Base-by-base conservation (phyloP, 30 jellyfish, hydroid and myxozoan genomes). In the Nemopilema nomurai region DNA sequence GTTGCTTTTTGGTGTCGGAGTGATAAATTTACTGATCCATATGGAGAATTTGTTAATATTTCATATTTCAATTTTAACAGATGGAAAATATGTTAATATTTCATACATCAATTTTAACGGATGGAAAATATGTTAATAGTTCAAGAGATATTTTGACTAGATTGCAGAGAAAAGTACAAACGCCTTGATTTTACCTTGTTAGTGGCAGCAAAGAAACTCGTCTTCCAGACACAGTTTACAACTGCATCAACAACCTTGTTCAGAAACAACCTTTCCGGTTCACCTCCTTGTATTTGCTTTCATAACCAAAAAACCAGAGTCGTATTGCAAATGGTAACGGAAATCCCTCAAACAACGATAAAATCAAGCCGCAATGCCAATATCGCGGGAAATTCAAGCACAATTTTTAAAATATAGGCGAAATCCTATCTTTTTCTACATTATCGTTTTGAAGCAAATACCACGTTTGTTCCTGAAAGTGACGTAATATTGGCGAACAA, bases 401-500 rank as follows among this genome's bases (percentile, higher is more conserved):
- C 32, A 66, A 71, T 24, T 31, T 53, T 24, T 71, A 20, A 51
- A 13, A 26, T 26, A 71, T 27, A 9, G 32, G 18, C 28, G 51
- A 31, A 28, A 26, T 71, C 29, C 22, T 29, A 51, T 16, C 49
- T 53, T 26, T 17, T 30, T 20, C 27, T 53, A 19, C 81, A 53
- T 26, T 26, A 19, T 18, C 20, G 49, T 31, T 71, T 71, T 28
- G 31, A 31, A 27, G 81, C 27, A 23, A 71, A 71, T 28, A 26
- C 64, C 81, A 71, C 28, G 81, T 53, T 71, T 41, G 57, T 67
- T 21, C 66, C 21, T 28, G 72, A 26, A 32, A 83, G 85, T 84
- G 93, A 84, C 93, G 93, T 84, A 71, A 84, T 79, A 77, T 64
- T 64, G 57, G 33, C 74, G 76, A 71, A 73, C 93, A 63, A 84